phyloP scores from a whole-genome alignment of 2,888 invertebrate species.

The Andrena minutula region DNA sequence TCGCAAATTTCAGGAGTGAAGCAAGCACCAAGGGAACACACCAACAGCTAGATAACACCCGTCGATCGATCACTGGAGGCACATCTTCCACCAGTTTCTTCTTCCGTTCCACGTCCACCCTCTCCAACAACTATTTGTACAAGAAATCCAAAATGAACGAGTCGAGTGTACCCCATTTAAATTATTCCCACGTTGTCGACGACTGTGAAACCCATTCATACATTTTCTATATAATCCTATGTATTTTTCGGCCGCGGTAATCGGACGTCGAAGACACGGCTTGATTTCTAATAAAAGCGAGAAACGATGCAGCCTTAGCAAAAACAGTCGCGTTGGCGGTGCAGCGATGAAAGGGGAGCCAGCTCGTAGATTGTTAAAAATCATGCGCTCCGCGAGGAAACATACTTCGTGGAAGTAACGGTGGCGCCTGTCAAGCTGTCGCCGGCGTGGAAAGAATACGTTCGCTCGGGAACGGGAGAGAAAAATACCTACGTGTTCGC shows the following conservation, averaged over 20 bases:
- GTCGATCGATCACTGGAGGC: conserved; percentile 37
- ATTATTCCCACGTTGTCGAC: conserved; percentile 2
- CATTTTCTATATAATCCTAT: neutral
- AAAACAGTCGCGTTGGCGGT: too few species aligned
- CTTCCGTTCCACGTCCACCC: conserved; percentile 6
- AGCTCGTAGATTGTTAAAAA: too few species aligned
- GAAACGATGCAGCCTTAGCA: neutral
- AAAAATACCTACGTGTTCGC: conserved; percentile 11
- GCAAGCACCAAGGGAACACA: conserved; percentile 52
- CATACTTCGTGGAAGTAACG: too few species aligned
- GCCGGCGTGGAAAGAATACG: neutral
- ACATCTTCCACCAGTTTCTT: conserved; percentile 11
- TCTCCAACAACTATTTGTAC: neutral
- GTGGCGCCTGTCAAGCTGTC: neutral
- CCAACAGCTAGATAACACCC: conserved; percentile 42
- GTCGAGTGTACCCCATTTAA: conserved; percentile 9
- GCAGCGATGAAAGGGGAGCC: neutral
- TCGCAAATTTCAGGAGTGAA: conserved; percentile 74
- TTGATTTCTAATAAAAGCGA: conserved; percentile 26
- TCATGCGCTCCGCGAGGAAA: too few species aligned
- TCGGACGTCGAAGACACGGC: neutral
- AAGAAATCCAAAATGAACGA: conserved; percentile 32
- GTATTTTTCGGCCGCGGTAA: conserved; percentile 3
- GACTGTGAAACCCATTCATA: neutral
- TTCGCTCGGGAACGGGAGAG: neutral